phyloP scores from a whole-genome alignment of 1,140 invertebrate genomes.

The Drosophila ohnishii region DNA sequence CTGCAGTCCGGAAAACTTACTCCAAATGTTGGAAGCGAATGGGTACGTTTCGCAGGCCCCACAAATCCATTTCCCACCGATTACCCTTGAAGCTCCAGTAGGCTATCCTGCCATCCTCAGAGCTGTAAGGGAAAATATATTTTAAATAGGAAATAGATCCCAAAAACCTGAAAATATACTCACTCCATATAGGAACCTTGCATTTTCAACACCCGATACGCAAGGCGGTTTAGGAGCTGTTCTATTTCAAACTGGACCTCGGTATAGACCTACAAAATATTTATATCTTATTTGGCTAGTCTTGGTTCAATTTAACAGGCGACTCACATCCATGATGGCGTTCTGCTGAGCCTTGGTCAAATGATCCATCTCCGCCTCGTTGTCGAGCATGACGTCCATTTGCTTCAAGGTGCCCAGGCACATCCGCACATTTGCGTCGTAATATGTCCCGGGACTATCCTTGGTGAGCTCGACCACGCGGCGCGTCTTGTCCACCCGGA shows the following conservation, averaged over 20 bases:
- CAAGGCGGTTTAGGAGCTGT: slow-evolving; percentile 58
- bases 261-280: slow-evolving; percentile 21
- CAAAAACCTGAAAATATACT: slow-evolving; percentile 8
- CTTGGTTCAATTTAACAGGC: not conserved
- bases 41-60: slow-evolving; percentile 66
- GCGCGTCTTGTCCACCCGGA: slow-evolving; percentile 41
- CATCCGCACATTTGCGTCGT: slow-evolving; percentile 38
- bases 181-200: slow-evolving; percentile 70
- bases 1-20: slow-evolving; percentile 39
- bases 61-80: slow-evolving; percentile 62
- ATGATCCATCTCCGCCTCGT: slow-evolving; percentile 44
- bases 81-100: slow-evolving; percentile 47
- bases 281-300: not conserved
- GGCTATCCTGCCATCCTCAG: slow-evolving; percentile 41
- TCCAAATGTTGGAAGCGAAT: slow-evolving; percentile 57
- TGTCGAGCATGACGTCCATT: slow-evolving; percentile 62
- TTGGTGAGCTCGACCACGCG: not conserved
- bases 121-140: not conserved
- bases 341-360: slow-evolving; percentile 7
- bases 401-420: slow-evolving; percentile 37
- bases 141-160: not conserved
- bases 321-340: slow-evolving; percentile 50
- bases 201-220: slow-evolving; percentile 66
- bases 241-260: slow-evolving; percentile 51
- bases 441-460: slow-evolving; percentile 41